Evolutionary conservation across 1,140 invertebrate species (phyloP), one percentile per base, ranked within the genome.

Genomic region (Drosophila varians): DNA sequence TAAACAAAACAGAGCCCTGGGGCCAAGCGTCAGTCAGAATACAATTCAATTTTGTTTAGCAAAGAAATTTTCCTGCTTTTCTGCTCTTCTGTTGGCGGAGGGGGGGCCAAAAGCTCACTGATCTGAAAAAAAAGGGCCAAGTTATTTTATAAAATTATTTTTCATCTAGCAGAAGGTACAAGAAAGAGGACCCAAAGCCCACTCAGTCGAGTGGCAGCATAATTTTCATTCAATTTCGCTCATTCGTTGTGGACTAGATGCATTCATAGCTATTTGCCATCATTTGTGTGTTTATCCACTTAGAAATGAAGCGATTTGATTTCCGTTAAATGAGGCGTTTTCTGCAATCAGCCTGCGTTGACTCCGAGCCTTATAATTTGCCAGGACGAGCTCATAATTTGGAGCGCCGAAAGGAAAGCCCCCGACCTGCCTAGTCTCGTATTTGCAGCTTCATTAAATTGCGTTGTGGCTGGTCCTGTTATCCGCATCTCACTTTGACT

Each of bases 141-240:
- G 82, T 86, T 86, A 80, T 86, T 86, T 86, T 87, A 84, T 56
- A 71, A 84, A 75, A 84, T 76, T 83, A 72, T 72, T 53, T 72
- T 83, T 79, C 74, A 74, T 84, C 64, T 66, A 61, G 77, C 73
- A 77, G 54, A 47, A 49, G 62, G 61, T 48, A 56, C 52, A 43
- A 40, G 26, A 8, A 16, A 42, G n/a, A 23, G 28, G 54, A 16
- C 47, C 69, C 21, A 18, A 18, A n/a, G 54, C 9, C 12, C 69
- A 77, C 42, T 43, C 40, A 69, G 74, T 61, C 74, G 62, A 84
- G 52, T 78, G 54, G 69, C 78, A 77, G 80, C 80, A 87, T 86
- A 87, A 86, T 86, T 86, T 87, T 86, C 80, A 86, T 86, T 86
- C 80, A 86, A 86, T 86, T 86, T 74, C 82, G 76, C 19, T 86